These are phyloP conservation scores for Helicoverpa zea DNA, from an alignment of 1,140 invertebrate species.

Conservation along the genomic window DNA sequence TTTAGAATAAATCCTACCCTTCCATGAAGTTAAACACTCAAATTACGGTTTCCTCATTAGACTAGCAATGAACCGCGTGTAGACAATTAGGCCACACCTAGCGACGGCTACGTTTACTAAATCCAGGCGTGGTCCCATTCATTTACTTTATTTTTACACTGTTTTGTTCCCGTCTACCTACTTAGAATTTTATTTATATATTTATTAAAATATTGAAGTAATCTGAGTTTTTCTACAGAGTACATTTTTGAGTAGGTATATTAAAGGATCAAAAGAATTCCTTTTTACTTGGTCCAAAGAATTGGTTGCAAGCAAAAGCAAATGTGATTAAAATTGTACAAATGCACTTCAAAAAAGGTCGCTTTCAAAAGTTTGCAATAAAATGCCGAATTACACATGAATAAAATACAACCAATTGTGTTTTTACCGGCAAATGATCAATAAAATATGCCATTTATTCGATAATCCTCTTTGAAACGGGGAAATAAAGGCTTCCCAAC, in stretches of 20 bases:
- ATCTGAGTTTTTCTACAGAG: no score
- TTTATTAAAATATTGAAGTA: no score
- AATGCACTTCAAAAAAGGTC: no score
- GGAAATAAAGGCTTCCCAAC: slow-evolving; percentile 29
- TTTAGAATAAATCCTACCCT: slow-evolving; percentile 4
- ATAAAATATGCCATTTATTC: slow-evolving; percentile 13
- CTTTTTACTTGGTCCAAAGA: no score
- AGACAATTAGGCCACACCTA: slow-evolving; percentile 33
- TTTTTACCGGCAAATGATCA: slow-evolving; percentile 13
- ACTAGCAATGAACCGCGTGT: slow-evolving; percentile 23
- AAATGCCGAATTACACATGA: not conserved
- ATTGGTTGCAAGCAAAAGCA: no score
- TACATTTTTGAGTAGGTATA: no score
- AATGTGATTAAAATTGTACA: no score
- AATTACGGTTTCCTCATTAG: slow-evolving; percentile 28
- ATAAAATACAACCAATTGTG: slow-evolving; percentile 7
- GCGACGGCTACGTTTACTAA: slow-evolving; percentile 3
- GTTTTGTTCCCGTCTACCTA: not conserved
- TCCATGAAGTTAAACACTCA: slow-evolving; percentile 31
- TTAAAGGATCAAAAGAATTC: no score
- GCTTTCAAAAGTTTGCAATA: no score
- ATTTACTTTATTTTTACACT: not conserved
- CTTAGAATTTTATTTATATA: no score
- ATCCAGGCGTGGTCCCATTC: not conserved
- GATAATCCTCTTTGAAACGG: slow-evolving; percentile 13